Percentiles rank a stretch among this genome's conserved stretches.
These are phyloP conservation scores for Macroramphosus scolopax DNA, from an alignment of 2,797 vertebrate species.

Conservation along the genomic window DNA sequence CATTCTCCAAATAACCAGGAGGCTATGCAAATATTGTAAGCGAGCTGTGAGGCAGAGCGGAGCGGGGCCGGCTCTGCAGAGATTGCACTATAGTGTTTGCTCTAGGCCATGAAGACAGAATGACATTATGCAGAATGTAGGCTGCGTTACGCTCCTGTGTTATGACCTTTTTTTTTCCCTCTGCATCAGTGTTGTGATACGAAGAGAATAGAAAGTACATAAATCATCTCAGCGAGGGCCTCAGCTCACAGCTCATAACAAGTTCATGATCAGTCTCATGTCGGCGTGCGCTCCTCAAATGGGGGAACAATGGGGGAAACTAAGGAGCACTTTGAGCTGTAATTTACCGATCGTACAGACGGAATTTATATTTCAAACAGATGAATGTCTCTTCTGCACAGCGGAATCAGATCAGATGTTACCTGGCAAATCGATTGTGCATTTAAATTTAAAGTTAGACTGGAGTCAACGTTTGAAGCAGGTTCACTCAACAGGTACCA, in stretches of 20 bases:
- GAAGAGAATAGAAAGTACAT: conserved; percentile 30
- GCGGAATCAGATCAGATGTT: too few relatives aligned
- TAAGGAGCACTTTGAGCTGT: too few relatives aligned
- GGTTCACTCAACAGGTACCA: too few relatives aligned
- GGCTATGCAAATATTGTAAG: conserved; percentile 56
- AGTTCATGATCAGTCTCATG: too few relatives aligned
- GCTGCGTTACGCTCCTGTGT: conserved; percentile 33
- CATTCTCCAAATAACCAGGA: conserved; percentile 53
- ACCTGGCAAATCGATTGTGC: too few relatives aligned
- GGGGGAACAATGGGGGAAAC: too few relatives aligned
- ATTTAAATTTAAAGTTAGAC: too few relatives aligned
- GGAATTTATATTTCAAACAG: too few relatives aligned
- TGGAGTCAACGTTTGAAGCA: too few relatives aligned
- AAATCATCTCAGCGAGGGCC: conserved; percentile 21
- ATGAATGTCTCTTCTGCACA: too few relatives aligned
- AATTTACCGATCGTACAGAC: too few relatives aligned
- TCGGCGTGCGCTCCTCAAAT: too few relatives aligned
- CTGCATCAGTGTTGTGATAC: conserved; percentile 13
- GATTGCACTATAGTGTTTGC: conserved; percentile 44
- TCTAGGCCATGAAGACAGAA: conserved; percentile 41
- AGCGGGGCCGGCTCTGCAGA: conserved; percentile 43
- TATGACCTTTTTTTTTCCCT: conserved; percentile 38
- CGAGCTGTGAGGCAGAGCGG: conserved; percentile 41
- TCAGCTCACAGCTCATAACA: conserved; percentile 17
- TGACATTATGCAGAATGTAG: conserved; percentile 49